These are phyloP conservation scores for Colletes latitarsis DNA, from an alignment of 1,140 invertebrate species.

Conservation along the genomic window DNA sequence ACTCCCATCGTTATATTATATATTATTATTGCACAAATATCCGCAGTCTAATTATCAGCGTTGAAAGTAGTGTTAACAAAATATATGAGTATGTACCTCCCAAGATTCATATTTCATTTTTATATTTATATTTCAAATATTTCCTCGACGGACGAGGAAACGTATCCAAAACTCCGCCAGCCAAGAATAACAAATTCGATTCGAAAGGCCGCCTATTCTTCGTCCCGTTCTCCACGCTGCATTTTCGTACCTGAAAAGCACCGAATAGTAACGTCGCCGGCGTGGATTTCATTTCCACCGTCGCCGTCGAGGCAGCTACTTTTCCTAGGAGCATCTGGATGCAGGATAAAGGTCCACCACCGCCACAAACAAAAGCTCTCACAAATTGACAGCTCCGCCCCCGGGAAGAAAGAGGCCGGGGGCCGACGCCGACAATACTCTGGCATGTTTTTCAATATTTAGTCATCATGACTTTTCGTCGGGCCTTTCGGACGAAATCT, in stretches of 20 bases:
- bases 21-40: no score
- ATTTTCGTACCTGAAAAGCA: conserved; percentile 37
- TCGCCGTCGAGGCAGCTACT: not conserved
- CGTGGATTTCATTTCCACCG: not conserved
- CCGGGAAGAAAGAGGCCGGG: conserved; percentile 39
- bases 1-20: no score
- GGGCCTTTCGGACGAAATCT: conserved; percentile 76
- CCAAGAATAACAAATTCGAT: conserved; percentile 21
- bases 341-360: conserved; percentile 32
- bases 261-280: not conserved
- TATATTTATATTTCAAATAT: no score
- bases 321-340: conserved; percentile 49
- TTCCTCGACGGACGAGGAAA: no score
- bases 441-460: conserved; percentile 82
- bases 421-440: conserved; percentile 69
- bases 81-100: no score
- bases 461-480: conserved; percentile 81
- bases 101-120: no score
- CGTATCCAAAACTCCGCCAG: not conserved
- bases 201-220: conserved; percentile 26
- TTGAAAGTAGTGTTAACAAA: no score
- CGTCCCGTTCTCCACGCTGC: conserved; percentile 33
- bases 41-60: no score
- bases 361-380: conserved; percentile 66
- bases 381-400: conserved; percentile 63